Evolutionary conservation across 2,888 invertebrate species (phyloP).

Genomic region (Tanytarsus gracilentus): DNA sequence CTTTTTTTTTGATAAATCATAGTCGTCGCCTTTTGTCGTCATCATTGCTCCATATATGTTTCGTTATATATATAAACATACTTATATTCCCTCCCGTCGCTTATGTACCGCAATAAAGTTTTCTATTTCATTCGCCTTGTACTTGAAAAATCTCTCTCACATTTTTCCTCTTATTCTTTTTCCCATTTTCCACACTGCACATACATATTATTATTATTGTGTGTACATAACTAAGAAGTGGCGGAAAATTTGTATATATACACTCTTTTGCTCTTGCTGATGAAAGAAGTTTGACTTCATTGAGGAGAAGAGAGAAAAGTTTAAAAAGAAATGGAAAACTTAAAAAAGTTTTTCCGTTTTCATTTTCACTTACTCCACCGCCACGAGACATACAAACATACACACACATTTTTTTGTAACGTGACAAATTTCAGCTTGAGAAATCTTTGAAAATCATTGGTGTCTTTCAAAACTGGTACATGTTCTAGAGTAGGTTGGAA

Average conservation of each 20-base stretch:
- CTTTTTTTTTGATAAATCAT: slow-evolving; percentile 27
- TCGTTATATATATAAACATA: background rate
- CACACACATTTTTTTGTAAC: too few relatives aligned
- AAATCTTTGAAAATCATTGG: too few relatives aligned
- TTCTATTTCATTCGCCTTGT: slow-evolving; percentile 29
- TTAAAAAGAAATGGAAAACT: too few relatives aligned
- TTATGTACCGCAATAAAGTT: slow-evolving; percentile 29
- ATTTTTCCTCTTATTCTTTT: too few relatives aligned
- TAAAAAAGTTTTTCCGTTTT: too few relatives aligned
- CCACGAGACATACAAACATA: too few relatives aligned
- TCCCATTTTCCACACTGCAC: slow-evolving; percentile 6
- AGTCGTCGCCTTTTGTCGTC: background rate
- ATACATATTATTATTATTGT: slow-evolving; percentile 12
- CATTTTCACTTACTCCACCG: background rate
- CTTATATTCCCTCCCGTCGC: too few relatives aligned
- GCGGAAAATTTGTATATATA: slow-evolving; percentile 1
- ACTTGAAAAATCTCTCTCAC: slow-evolving; percentile 28
- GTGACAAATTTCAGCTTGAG: too few relatives aligned
- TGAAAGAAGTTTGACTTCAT: slow-evolving; percentile 24
- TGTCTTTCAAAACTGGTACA: too few relatives aligned
- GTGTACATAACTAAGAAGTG: background rate
- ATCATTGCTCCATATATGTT: background rate
- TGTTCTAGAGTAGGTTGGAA: too few relatives aligned
- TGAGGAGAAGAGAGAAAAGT: background rate
- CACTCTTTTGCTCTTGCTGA: background rate